Conservation (phyloP, 2,888 invertebrate genomes). For the Ashinkailepas kermadecensis region DNA sequence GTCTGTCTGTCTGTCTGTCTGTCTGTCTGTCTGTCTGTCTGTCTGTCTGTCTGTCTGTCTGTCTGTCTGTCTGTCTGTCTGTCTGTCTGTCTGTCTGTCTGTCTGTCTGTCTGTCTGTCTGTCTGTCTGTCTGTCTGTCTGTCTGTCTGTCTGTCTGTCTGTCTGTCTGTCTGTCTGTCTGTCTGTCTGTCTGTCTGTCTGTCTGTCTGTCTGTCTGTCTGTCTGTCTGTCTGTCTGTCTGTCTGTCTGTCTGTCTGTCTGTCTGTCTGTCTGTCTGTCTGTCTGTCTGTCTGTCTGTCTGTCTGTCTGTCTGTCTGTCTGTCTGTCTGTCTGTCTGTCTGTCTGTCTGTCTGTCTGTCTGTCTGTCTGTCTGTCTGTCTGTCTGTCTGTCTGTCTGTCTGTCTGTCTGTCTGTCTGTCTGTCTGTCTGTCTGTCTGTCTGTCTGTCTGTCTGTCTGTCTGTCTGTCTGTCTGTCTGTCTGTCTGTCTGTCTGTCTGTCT, state of each 20-base stretch:
- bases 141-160: conserved; percentile 18
- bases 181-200: conserved; percentile 23
- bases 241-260: conserved; percentile 23
- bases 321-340: conserved; percentile 23
- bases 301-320: conserved; percentile 23
- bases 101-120: no score
- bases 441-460: conserved; percentile 22
- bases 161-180: conserved; percentile 20
- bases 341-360: conserved; percentile 19
- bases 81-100: no score
- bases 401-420: conserved; percentile 15
- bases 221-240: conserved; percentile 22
- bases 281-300: conserved; percentile 23
- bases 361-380: conserved; percentile 24
- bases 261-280: conserved; percentile 21
- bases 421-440: conserved; percentile 18
- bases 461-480: conserved; percentile 23
- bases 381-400: conserved; percentile 21
- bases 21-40: no score
- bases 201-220: conserved; percentile 23
- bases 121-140: no score
- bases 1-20: no score
- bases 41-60: no score
- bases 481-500: conserved; percentile 24
- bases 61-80: no score